Base-by-base conservation (phyloP, 1,140 invertebrate genomes). In the Panulirus ornatus region DNA sequence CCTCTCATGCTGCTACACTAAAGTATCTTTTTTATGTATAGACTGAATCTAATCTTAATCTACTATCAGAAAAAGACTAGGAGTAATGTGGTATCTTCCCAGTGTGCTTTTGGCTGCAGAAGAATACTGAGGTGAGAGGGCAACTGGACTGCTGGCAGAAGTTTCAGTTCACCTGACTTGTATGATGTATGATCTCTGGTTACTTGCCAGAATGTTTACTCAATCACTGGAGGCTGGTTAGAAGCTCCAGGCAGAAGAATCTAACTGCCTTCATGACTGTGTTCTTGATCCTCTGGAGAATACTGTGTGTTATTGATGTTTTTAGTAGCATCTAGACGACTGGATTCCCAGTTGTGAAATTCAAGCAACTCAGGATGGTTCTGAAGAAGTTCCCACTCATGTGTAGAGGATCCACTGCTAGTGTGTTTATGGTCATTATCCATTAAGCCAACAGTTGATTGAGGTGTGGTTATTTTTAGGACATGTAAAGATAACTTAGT, bases 321-420 rank as follows among this genome's bases (percentile, higher is more conserved):
- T n/a, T 75, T 38, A 2, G 47, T 34, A 6, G n/a, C 22, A 34
- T 75, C 47, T 19, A 86, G 44, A 14, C 51, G 40, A 9, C 27
- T 76, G 27, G 84, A 76, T 30, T 86, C 84, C 84, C 84, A 86
- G 42, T 75, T 75, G n/a, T 86, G 76, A 9, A 86, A 34, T 14
- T 86, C 40, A 6, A 76, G 36, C 84, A 86, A 76, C 34, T 86
- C 84, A 22, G 84, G 84, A 54, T 86, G 84, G 42, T 76, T 71
- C 40, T 76, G 42, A 11, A 86, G 71, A n/a, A 76, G 19, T 19
- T 42, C 5, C 84, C 84, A 86, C 36, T 58, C 71, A 6, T 38
- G 44, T n/a, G 34, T 19, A 11, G 34, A n/a, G 16, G 84, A 76
- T 44, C 36, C 34, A 38, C 84, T 75, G 2, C 47, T 71, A 51